These are phyloP conservation scores for Mobula hypostoma DNA, from an alignment of 2,113 vertebrate species.

Conservation along the genomic window DNA sequence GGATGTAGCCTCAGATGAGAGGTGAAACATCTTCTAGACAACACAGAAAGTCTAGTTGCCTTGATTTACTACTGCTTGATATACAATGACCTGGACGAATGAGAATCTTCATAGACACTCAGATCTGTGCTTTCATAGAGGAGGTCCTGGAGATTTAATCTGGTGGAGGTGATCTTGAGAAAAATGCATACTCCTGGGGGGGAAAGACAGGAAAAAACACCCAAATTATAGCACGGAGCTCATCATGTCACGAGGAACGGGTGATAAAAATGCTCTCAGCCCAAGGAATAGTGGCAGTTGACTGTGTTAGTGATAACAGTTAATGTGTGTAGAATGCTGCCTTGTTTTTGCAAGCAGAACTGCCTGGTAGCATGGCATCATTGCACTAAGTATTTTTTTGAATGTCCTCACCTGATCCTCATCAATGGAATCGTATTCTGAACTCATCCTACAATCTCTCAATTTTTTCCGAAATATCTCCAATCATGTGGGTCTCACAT, in stretches of 20 bases:
- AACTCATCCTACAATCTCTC: constrained; percentile 14
- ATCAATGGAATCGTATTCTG: not conserved
- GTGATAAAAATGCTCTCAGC: not conserved
- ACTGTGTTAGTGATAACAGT: not conserved
- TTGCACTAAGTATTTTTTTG: not conserved
- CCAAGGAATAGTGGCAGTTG: not conserved
- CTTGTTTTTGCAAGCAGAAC: not conserved
- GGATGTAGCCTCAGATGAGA: too few species aligned
- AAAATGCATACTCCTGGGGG: not conserved
- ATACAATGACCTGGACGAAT: too few species aligned
- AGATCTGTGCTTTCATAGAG: not conserved
- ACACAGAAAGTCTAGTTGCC: too few species aligned
- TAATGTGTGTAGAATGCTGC: not conserved
- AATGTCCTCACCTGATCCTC: not conserved
- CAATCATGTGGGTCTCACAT: constrained; percentile 11
- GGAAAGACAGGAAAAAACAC: not conserved
- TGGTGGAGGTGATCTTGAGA: not conserved
- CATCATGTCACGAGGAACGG: not conserved
- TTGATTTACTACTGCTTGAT: too few species aligned
- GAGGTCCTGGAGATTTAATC: not conserved
- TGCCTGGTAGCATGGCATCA: not conserved
- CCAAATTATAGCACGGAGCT: not conserved
- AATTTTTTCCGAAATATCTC: not conserved
- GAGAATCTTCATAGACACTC: too few species aligned
- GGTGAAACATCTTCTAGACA: too few species aligned